Base-by-base conservation (phyloP, 2,113 vertebrate species). In the Ciconia stormi region DNA sequence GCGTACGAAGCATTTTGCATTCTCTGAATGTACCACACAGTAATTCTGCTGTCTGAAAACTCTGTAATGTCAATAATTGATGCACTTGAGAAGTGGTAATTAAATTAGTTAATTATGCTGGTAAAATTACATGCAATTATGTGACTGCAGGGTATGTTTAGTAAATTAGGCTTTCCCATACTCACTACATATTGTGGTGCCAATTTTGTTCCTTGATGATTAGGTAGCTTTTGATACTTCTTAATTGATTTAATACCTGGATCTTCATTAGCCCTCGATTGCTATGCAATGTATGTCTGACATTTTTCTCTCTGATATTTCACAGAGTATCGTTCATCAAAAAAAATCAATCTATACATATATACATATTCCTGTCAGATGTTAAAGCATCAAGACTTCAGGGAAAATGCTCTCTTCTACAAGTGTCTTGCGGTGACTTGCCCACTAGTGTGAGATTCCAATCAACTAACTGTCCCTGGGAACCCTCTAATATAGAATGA, bases 111-210 rank as follows among this genome's bases (percentile, higher is more conserved):
- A 99, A 99, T 99, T 99, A 99, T 99, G 99, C 99, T 98, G 99
- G 99, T 99, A 99, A 99, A 99, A 99, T 99, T 99, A 99, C 99
- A 99, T 99, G 99, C 99, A 99, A 99, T 99, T 99, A 99, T 99
- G 99, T 99, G 99, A 99, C 99, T 99, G 99, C 99, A 99, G 99
- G 99, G 99, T 99, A 99, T 99, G 99, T 99, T 99, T 99, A 99
- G 99, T 99, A 99, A 99, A 99, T 99, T 99, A 99, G 99, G 99
- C 99, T 99, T 99, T 99, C 99, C 99, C 98, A 99, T 99, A 99
- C 99, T 99, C 98, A 98, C 98, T 99, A 98, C 99, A 99, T 99
- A 99, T 99, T 99, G 98, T 98, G 99, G 99, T 99, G 99, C 99
- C 99, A 99, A 99, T 99, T 99, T 99, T 99, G 99, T 99, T 99